Base-by-base conservation (phyloP, 2,797 vertebrate species). In the Pagetopsis macropterus region DNA sequence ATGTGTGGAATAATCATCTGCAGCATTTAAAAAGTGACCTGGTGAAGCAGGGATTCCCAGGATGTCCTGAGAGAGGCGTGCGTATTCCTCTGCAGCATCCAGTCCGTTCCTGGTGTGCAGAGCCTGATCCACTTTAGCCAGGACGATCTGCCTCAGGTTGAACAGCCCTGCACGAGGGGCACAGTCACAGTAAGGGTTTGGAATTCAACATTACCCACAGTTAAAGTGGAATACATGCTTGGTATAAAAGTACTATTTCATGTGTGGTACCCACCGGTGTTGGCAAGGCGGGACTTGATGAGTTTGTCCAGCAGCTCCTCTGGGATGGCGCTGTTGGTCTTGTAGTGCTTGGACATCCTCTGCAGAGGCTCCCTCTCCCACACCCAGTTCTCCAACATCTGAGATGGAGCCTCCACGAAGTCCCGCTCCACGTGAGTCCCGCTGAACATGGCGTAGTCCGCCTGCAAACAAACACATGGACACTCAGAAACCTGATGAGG, bases 331-430 rank as follows among this genome's bases (percentile, higher is more conserved):
- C 31, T 82, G 1, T 94, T 93, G 0, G 93, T 96, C 75, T 95
- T 96, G 90, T 98, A 97, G 89, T 99, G 98, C 50, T 89, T 91
- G 51, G 97, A 98, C 98, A 99, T 98, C 46, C 96, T 94, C 78
- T 93, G 93, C 79, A 99, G 94, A 0, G 98, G 97, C 84, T 97
- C 97, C 83, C 92, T 94, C 91, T 99, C 98, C 98, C 98, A 99
- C 23, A 99, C 98, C 98, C 98, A 99, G 90, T 99, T 99, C 93
- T 99, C 98, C 92, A 99, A 63, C 98, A 99, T 99, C 94, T 99
- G 98, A 0, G 98, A 99, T 0, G 98, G 98, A 0, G 98, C 97
- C 89, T 99, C 98, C 65, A 99, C 98, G 0, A 99, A 99, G 86
- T 99, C 98, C 11, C 97, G 81, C 91, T 99, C 98, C 88, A 99